A percentile compares a stretch with the other conserved stretches of the same genome.
phyloP scores from a whole-genome alignment of 2,797 vertebrate genomes.

The Falco rusticolus region DNA sequence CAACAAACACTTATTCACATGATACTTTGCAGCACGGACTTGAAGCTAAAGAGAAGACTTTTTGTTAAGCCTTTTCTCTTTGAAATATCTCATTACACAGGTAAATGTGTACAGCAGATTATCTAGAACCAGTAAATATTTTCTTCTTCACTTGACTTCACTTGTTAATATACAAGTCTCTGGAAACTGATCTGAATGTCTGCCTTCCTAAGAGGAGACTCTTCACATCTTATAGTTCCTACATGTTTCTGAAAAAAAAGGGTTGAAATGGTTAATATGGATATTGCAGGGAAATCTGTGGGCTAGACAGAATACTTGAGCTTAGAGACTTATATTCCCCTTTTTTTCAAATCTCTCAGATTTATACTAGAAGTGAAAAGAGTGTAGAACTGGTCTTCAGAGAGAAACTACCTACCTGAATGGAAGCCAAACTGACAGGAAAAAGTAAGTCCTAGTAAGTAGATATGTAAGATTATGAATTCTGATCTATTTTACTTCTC shows the following conservation, averaged over 20 bases:
- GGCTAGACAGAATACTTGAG: neutral
- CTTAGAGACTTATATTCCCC: neutral
- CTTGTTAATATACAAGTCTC: neutral
- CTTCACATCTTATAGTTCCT: neutral
- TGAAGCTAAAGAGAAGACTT: neutral
- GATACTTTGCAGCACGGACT: neutral
- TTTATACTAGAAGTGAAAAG: neutral
- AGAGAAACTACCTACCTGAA: neutral
- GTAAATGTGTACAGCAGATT: neutral
- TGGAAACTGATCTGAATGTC: neutral
- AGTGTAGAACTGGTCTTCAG: neutral
- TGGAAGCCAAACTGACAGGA: neutral
- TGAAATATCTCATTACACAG: neutral
- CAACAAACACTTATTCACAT: neutral
- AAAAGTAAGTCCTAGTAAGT: neutral
- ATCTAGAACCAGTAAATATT: neutral
- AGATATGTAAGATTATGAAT: neutral
- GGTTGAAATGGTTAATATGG: neutral
- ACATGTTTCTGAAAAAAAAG: neutral
- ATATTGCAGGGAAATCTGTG: neutral
- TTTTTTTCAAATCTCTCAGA: neutral
- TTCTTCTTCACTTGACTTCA: neutral
- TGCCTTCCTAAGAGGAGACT: neutral
- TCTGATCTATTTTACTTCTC: neutral
- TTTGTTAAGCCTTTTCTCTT: neutral